Evolutionary conservation across 2,888 invertebrate species (phyloP).

Genomic region (Callyntrura sp.): DNA sequence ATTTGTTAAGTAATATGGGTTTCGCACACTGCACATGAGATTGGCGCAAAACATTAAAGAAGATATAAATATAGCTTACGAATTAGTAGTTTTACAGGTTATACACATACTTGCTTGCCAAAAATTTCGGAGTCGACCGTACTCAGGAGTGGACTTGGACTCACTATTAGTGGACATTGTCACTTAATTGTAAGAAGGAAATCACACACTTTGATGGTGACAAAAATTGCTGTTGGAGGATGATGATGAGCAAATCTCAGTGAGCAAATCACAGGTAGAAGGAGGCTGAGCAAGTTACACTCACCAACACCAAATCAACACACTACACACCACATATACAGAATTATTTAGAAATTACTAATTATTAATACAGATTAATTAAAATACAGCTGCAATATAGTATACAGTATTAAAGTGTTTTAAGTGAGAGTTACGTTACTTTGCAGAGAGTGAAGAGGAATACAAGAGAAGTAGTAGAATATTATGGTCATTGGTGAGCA

Average conservation of each 20-base stretch:
- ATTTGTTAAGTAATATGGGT: too few relatives aligned
- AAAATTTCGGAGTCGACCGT: slow-evolving; percentile 83
- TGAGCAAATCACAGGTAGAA: not conserved
- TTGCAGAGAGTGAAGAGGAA: too few relatives aligned
- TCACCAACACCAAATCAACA: slow-evolving; percentile 3
- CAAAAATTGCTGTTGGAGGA: slow-evolving; percentile 6
- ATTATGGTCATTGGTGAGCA: too few relatives aligned
- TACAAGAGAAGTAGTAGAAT: too few relatives aligned
- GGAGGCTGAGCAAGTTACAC: not conserved
- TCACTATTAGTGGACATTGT: slow-evolving; percentile 79
- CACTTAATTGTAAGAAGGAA: not conserved
- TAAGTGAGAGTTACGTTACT: too few relatives aligned
- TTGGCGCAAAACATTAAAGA: too few relatives aligned
- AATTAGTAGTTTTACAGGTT: too few relatives aligned
- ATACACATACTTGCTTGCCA: slow-evolving; percentile 84
- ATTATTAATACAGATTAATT: not conserved
- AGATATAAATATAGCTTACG: too few relatives aligned
- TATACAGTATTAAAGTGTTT: not conserved
- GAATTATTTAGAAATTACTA: not conserved
- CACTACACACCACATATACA: not conserved
- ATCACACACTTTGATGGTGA: not conserved
- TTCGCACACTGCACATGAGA: too few relatives aligned
- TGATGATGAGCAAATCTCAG: slow-evolving; percentile 8
- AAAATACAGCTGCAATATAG: not conserved
- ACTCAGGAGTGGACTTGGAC: slow-evolving; percentile 82